Percentiles rank a stretch among this genome's conserved stretches.
Evolutionary conservation across 2,888 invertebrate genomes (phyloP).

Genomic region (Agonopterix subpropinquella): DNA sequence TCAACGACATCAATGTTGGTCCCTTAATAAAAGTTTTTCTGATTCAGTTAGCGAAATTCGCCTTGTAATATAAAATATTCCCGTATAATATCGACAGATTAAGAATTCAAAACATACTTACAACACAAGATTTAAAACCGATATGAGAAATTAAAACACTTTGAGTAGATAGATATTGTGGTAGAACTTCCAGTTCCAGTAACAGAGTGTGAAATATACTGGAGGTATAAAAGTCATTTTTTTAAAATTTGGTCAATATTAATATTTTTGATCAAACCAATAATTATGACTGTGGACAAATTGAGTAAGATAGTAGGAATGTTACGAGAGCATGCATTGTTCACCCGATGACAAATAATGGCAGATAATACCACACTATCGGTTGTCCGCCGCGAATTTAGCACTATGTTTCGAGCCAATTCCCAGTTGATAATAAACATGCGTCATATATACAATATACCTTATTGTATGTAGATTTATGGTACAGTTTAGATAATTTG

Average conservation of each 20-base stretch:
- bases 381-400: slow-evolving; percentile 66
- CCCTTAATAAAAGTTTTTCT: too few species aligned
- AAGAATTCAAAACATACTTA: too few species aligned
- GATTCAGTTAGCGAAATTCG: too few species aligned
- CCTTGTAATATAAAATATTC: too few species aligned
- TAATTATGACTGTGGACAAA: slow-evolving; percentile 57
- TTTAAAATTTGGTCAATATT: neutral
- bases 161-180: too few species aligned
- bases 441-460: slow-evolving; percentile 29
- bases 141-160: too few species aligned
- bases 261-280: slow-evolving; percentile 13
- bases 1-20: too few species aligned
- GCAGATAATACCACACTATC: slow-evolving; percentile 72
- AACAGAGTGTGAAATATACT: too few species aligned
- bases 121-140: too few species aligned
- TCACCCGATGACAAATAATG: slow-evolving; percentile 71
- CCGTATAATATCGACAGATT: too few species aligned
- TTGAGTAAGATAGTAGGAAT: slow-evolving; percentile 59
- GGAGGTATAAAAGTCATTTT: too few species aligned
- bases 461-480: neutral
- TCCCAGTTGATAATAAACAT: slow-evolving; percentile 67
- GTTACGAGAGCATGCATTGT: slow-evolving; percentile 56
- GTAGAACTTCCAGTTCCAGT: too few species aligned
- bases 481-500: neutral
- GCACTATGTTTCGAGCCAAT: slow-evolving; percentile 69